Conservation (phyloP, 2,888 invertebrate genomes). For the Heliconius erato region DNA sequence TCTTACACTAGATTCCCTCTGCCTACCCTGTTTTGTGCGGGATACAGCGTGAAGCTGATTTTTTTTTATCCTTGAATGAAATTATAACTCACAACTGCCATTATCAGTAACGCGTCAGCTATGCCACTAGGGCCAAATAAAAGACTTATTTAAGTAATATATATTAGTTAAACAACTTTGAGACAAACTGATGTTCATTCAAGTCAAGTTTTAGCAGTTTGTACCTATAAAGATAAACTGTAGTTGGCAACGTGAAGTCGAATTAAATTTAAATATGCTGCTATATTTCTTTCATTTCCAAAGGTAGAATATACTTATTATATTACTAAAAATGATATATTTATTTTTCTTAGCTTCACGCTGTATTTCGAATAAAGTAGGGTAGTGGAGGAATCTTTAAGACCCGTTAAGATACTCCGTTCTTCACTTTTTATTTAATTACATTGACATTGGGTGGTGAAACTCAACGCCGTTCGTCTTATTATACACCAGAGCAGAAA, state of each 20-base stretch:
- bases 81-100: background rate
- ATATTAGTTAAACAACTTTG: constrained; percentile 6
- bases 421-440: background rate
- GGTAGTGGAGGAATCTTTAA: background rate
- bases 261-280: background rate
- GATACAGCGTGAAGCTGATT: too few species aligned
- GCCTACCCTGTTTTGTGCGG: too few species aligned
- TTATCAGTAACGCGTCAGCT: background rate
- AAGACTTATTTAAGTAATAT: constrained; percentile 2
- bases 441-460: background rate
- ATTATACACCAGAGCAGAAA: too few species aligned
- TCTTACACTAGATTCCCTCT: too few species aligned
- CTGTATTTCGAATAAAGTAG: too few species aligned
- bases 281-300: too few species aligned
- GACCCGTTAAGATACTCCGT: background rate
- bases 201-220: background rate
- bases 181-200: constrained; percentile 11
- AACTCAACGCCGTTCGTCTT: too few species aligned
- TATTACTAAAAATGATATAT: too few species aligned
- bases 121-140: too few species aligned
- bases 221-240: background rate
- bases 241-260: background rate
- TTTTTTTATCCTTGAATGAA: too few species aligned
- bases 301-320: too few species aligned
- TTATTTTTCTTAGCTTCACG: too few species aligned